Conservation (phyloP, 2,888 invertebrate genomes). For the Drosophila mettleri region DNA sequence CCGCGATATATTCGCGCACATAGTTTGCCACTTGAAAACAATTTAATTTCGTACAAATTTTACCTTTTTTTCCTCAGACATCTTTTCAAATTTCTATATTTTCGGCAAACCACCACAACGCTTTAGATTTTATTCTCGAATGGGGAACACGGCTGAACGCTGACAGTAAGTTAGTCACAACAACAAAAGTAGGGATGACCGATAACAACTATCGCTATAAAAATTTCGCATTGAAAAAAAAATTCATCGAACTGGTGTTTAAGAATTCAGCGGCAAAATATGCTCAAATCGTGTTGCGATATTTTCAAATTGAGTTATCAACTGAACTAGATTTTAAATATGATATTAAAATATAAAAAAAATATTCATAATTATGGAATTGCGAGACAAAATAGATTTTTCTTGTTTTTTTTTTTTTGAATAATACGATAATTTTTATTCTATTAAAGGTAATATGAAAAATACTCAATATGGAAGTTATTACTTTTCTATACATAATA, state of each 20-base stretch:
- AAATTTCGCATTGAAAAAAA: neutral
- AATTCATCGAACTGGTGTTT: neutral
- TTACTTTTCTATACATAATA: constrained; percentile 56
- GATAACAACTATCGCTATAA: neutral
- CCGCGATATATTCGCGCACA: neutral
- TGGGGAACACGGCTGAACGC: neutral
- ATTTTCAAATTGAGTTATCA: too few species aligned
- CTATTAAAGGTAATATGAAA: constrained; percentile 75
- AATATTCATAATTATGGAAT: too few species aligned
- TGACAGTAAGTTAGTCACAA: constrained; percentile 7
- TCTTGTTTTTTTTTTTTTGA: constrained; percentile 52
- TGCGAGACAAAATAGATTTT: too few species aligned
- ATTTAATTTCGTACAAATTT: neutral
- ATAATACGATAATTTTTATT: constrained; percentile 76
- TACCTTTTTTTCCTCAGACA: constrained; percentile 20
- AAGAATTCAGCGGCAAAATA: too few species aligned
- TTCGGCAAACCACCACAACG: neutral
- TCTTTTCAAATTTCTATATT: neutral
- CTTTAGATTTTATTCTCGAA: neutral
- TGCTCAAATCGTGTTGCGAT: neutral
- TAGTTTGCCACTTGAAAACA: neutral
- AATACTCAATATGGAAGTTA: constrained; percentile 74
- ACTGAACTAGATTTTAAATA: neutral
- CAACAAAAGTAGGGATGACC: constrained; percentile 9
- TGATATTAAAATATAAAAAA: too few species aligned